These are phyloP conservation scores for Notodonta dromedarius DNA, from an alignment of 2,888 invertebrate genomes.

Conservation along the genomic window DNA sequence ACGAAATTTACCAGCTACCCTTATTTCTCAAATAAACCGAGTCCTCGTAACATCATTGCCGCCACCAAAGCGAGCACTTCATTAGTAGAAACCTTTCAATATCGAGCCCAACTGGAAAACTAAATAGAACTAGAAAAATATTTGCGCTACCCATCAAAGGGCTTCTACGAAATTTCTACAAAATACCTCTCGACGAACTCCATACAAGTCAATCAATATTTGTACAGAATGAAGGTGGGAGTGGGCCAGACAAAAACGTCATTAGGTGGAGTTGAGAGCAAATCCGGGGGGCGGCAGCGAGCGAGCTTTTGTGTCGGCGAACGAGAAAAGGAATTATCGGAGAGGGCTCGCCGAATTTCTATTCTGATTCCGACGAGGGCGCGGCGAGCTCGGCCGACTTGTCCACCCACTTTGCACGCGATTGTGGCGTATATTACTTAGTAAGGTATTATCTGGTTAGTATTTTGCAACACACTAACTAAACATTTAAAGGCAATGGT, in stretches of 20 bases:
- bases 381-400: conserved; percentile 27
- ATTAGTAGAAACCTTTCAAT: conserved; percentile 17
- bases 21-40: conserved; percentile 6
- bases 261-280: conserved; percentile 52
- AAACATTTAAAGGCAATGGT: no score
- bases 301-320: conserved; percentile 49
- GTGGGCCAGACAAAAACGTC: conserved; percentile 60
- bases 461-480: no score
- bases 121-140: conserved; percentile 24
- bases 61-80: conserved; percentile 16
- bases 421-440: conserved; percentile 25
- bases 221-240: conserved; percentile 41
- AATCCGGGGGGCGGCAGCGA: conserved; percentile 47
- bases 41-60: conserved; percentile 5
- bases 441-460: conserved; percentile 10
- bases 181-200: conserved; percentile 16
- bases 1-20: neutral
- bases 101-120: conserved; percentile 15
- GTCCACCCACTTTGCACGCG: conserved; percentile 41
- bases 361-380: conserved; percentile 43
- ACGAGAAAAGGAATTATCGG: conserved; percentile 52
- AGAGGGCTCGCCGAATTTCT: conserved; percentile 45
- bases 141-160: conserved; percentile 10
- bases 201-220: conserved; percentile 54
- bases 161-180: conserved; percentile 8